Evolutionary conservation across 2,797 vertebrate species (phyloP), one percentile per base, ranked within the genome.

Genomic region (Oryzias dopingdopingensis): DNA sequence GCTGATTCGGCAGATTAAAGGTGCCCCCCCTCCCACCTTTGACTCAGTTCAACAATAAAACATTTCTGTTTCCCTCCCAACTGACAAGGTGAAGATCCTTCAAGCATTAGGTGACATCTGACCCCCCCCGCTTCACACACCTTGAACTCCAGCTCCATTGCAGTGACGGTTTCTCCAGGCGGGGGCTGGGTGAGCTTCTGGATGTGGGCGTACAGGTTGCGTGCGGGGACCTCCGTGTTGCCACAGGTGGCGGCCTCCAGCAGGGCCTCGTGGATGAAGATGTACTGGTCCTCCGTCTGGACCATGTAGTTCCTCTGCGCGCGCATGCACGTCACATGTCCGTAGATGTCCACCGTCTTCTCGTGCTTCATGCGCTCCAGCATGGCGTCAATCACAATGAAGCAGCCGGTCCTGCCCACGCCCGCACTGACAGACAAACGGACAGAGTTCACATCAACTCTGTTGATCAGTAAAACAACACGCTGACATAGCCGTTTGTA

Each of bases 291-390:
- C 86, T 98, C 96, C 0, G 96, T 98, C 88, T 98, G 96, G 37
- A 98, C 96, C 96, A 97, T 98, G 88, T 98, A 98, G 90, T 98
- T 98, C 59, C 96, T 90, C 88, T 98, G 96, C 1, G 96, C 93
- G 2, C 96, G 93, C 95, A 98, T 97, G 89, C 95, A 97, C 0
- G 96, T 98, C 91, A 98, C 96, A 0, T 97, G 96, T 45, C 96
- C 96, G 0, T 98, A 98, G 89, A 97, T 94, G 86, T 98, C 96
- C 5, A 97, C 96, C 0, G 95, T 94, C 85, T 97, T 97, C 90
- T 98, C 96, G 0, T 96, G 95, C 81, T 96, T 97, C 92, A 98
- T 95, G 54, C 96, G 92, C 85, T 98, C 96, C 82, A 98, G 86
- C 96, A 97, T 97, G 79, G 96, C 96, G 1, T 98, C 96, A 0